phyloP scores from a whole-genome alignment of 2,888 invertebrate species.

The Aelia acuminata region DNA sequence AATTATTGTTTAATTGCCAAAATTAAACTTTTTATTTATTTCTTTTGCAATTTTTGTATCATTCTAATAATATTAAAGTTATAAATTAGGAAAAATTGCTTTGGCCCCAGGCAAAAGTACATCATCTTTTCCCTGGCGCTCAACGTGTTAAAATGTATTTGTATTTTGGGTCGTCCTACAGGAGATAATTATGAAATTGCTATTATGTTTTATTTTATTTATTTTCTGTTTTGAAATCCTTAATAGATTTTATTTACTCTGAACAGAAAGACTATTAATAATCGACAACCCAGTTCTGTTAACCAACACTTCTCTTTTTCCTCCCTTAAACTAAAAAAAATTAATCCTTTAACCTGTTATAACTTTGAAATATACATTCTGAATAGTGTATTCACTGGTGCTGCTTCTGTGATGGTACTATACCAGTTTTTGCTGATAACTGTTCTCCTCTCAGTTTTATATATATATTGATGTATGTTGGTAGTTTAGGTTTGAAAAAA shows the following conservation, averaged over 20 bases:
- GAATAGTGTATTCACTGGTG: not conserved
- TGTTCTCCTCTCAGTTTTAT: too few species aligned
- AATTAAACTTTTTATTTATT: too few species aligned
- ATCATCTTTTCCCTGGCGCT: too few species aligned
- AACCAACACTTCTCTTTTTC: not conserved
- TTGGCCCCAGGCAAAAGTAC: too few species aligned
- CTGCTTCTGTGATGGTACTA: not conserved
- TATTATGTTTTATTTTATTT: not conserved
- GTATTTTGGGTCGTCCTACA: not conserved
- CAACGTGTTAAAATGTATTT: too few species aligned
- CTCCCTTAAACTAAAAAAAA: not conserved
- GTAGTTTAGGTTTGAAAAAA: not conserved
- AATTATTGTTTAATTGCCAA: too few species aligned
- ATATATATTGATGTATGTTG: too few species aligned
- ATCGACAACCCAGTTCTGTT: not conserved
- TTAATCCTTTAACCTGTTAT: not conserved
- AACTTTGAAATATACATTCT: not conserved
- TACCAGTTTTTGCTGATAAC: not conserved
- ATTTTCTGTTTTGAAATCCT: not conserved
- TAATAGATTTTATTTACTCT: not conserved
- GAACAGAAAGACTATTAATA: not conserved
- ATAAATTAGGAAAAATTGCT: too few species aligned
- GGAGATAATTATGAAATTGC: not conserved
- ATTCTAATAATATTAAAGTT: too few species aligned
- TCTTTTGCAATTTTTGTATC: too few species aligned